Evolutionary conservation across 1,140 invertebrate genomes (phyloP).

Genomic region (Caerostris extrusa): DNA sequence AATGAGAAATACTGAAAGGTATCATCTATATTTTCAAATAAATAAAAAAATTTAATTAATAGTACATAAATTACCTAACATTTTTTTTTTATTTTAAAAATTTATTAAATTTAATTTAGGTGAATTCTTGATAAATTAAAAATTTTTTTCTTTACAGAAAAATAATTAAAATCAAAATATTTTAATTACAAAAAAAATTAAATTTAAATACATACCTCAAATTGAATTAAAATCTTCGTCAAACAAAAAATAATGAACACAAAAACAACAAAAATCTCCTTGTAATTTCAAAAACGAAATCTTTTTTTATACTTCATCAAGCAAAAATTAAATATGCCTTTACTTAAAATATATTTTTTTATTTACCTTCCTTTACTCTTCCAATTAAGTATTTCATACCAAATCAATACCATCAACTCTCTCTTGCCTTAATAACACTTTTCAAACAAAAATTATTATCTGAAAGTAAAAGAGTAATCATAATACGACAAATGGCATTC

Average conservation of each 20-base stretch:
- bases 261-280: background rate
- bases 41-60: too few relatives aligned
- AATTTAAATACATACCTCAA: too few relatives aligned
- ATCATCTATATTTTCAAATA: too few relatives aligned
- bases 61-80: too few relatives aligned
- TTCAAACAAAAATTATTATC: constrained; percentile 15
- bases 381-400: constrained; percentile 47
- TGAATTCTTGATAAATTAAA: too few relatives aligned
- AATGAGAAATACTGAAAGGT: too few relatives aligned
- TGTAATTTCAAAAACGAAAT: background rate
- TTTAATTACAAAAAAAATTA: too few relatives aligned
- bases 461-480: background rate
- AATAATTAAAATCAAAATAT: too few relatives aligned
- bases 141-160: too few relatives aligned
- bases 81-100: too few relatives aligned
- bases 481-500: constrained; percentile 35
- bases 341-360: background rate
- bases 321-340: background rate
- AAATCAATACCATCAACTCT: background rate
- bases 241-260: background rate
- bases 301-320: background rate
- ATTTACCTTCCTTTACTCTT: background rate
- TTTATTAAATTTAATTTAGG: too few relatives aligned
- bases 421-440: background rate
- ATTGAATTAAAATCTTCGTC: too few relatives aligned